phyloP scores from a whole-genome alignment of 2,888 invertebrate species.

The Microctonus brassicae region DNA sequence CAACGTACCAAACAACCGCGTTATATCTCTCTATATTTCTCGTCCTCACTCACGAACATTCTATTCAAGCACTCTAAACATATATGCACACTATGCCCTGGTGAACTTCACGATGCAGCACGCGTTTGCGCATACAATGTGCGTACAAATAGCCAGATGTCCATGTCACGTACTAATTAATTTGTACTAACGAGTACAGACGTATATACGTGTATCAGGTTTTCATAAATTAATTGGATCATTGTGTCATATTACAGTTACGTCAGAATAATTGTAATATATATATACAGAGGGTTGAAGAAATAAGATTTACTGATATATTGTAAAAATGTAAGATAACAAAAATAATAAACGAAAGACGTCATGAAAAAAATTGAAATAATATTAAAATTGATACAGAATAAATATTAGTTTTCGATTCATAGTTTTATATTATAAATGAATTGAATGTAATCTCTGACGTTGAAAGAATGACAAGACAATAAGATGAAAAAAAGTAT shows the following conservation, averaged over 20 bases:
- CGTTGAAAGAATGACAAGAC: not conserved
- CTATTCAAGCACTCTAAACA: not conserved
- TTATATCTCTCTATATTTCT: not conserved
- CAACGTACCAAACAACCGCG: conserved; percentile 38
- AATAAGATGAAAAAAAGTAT: not conserved
- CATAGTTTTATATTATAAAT: not conserved
- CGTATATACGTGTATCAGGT: conserved; percentile 1
- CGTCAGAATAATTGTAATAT: not conserved
- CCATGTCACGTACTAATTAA: conserved; percentile 26
- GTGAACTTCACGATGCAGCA: conserved; percentile 20
- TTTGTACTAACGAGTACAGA: conserved; percentile 13
- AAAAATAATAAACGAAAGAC: too few species aligned
- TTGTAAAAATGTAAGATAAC: not conserved
- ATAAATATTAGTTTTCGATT: too few species aligned
- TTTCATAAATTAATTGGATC: conserved; percentile 13
- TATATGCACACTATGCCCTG: not conserved
- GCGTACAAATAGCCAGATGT: conserved; percentile 28
- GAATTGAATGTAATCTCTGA: not conserved
- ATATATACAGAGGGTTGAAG: not conserved
- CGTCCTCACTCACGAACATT: not conserved
- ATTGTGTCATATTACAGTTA: not conserved
- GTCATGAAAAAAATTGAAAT: too few species aligned
- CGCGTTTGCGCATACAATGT: conserved; percentile 22
- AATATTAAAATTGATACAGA: too few species aligned
- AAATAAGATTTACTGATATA: not conserved